Base-by-base conservation (phyloP, 2,797 vertebrate species). In the Corythornis leucogaster region DNA sequence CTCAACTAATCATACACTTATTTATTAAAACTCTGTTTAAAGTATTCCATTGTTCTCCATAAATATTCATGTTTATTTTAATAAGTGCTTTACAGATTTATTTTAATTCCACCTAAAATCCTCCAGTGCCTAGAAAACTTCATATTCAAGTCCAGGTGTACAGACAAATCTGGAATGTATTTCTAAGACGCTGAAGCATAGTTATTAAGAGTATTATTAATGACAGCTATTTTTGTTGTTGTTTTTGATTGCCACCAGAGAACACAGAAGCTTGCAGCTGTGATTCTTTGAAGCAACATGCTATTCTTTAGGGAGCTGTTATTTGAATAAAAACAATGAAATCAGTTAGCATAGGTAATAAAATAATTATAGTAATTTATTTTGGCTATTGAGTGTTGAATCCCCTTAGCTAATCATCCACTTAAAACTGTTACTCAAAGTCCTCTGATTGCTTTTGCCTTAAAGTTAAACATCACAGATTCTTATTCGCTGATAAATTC, bases 321-420 rank as follows among this genome's bases (percentile, higher is more conserved):
- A 96, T 96, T 98, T 97, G 94, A 95, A 83, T 96, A 95, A 96
- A 97, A 97, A 97, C 97, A 98, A 97, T 96, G 94, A 95, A 97
- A 97, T 97, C 97, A 96, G 95, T 97, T 97, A 97, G 95, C 97
- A 97, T 97, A 97, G 96, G 97, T 97, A 97, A 97, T 97, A 97
- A 96, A 97, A 97, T 97, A 97, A 98, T 97, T 97, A 97, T 80
- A 97, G 95, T 96, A 95, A 97, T 97, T 97, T 97, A 97, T 97
- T 97, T 97, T 96, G 95, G 92, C 96, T 98, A 89, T 97, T 97
- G 97, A 96, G 87, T 90, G 92, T 96, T 97, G 95, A 96, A 96
- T 97, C 94, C 96, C 97, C 88, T 96, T 95, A 97, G 96, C 95
- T 97, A 97, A 97, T 97, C 97, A 96, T 96, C 96, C 95, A 96